Conservation (phyloP, 2,113 vertebrate species). For the Pimephales promelas region DNA sequence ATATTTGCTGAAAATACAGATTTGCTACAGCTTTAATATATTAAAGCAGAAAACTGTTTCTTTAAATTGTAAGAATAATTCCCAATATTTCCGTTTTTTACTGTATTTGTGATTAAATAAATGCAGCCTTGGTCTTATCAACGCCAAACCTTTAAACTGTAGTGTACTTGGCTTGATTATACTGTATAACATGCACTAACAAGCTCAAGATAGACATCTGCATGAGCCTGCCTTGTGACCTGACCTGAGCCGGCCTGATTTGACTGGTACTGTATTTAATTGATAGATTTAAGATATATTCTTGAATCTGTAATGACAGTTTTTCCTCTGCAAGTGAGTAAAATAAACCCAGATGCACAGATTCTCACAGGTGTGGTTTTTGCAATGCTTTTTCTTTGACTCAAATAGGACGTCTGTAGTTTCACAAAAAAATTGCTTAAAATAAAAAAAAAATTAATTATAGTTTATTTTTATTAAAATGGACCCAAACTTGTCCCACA, state of each 20-base stretch:
- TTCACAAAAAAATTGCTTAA: background rate
- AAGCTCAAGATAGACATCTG: background rate
- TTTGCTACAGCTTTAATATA: too few relatives aligned
- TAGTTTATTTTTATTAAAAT: background rate
- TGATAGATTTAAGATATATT: too few relatives aligned
- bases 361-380: slow-evolving; percentile 31
- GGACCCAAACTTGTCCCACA: background rate
- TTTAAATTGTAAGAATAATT: too few relatives aligned
- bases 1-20: too few relatives aligned
- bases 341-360: slow-evolving; percentile 14
- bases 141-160: background rate
- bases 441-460: background rate
- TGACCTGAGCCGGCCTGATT: background rate
- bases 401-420: background rate
- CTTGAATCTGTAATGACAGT: background rate
- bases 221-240: background rate
- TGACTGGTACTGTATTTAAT: slow-evolving; percentile 1
- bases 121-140: too few relatives aligned
- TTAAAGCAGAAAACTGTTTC: too few relatives aligned
- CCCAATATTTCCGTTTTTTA: too few relatives aligned
- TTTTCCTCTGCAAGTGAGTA: background rate
- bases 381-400: background rate
- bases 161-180: background rate
- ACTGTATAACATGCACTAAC: background rate
- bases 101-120: too few relatives aligned